A percentile compares a stretch with the other conserved stretches of the same genome.
Evolutionary conservation across 1,140 invertebrate species (phyloP).

Genomic region (Papilio aristodemus): DNA sequence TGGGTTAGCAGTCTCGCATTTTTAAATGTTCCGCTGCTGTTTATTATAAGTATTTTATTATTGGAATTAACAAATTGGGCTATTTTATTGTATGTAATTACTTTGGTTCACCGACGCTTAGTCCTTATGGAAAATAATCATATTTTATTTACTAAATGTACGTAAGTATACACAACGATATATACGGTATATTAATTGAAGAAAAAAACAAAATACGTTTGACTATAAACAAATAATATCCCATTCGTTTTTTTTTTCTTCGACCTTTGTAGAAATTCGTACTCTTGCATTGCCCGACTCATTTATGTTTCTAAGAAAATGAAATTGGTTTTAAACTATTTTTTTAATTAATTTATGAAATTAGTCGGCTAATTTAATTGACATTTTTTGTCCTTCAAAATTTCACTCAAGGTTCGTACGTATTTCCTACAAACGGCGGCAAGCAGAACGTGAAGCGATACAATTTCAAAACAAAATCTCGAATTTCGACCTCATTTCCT

Average conservation of each 20-base stretch:
- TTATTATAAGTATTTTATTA: not conserved
- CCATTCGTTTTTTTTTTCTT: too few relatives aligned
- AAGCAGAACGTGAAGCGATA: not conserved
- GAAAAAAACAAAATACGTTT: too few relatives aligned
- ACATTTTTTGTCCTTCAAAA: slow-evolving; percentile 3
- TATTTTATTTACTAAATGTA: too few relatives aligned
- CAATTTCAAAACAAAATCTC: slow-evolving; percentile 31
- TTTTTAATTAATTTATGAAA: not conserved
- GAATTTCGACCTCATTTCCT: slow-evolving; percentile 30
- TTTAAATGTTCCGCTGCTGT: not conserved
- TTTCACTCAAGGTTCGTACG: not conserved
- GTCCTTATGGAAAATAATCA: too few relatives aligned
- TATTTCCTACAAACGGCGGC: not conserved
- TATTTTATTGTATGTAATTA: not conserved
- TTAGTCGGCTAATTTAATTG: too few relatives aligned
- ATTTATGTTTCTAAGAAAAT: too few relatives aligned
- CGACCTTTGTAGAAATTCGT: too few relatives aligned
- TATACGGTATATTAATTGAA: too few relatives aligned
- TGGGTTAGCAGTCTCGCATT: not conserved
- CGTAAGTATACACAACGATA: too few relatives aligned
- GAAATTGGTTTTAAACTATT: not conserved
- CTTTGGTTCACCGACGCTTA: too few relatives aligned
- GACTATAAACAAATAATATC: too few relatives aligned
- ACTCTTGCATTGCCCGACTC: too few relatives aligned
- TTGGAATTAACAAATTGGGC: not conserved